A percentile compares a stretch with the other conserved stretches of the same genome.
Conservation (phyloP, 2,797 vertebrate genomes). For the Loriculus beryllinus region DNA sequence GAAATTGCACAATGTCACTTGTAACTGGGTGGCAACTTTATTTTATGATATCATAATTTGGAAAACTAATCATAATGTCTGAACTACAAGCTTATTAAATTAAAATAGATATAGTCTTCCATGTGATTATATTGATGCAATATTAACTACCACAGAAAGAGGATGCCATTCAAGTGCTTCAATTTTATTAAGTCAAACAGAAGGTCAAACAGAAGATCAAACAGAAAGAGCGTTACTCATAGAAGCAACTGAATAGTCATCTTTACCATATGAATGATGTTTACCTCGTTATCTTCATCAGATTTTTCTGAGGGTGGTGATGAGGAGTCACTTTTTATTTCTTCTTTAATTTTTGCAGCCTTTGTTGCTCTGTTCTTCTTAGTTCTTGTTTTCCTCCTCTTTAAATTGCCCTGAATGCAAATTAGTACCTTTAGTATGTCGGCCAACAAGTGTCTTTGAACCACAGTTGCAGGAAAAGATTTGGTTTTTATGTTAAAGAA, state of each 20-base stretch:
- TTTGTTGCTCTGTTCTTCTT: slow-evolving; percentile 90
- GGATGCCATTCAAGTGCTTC: not conserved
- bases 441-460: not conserved
- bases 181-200: not conserved
- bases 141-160: not conserved
- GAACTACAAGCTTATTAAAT: not conserved
- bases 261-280: not conserved
- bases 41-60: not conserved
- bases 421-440: slow-evolving; percentile 38
- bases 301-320: slow-evolving; percentile 87
- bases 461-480: not conserved
- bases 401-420: slow-evolving; percentile 84
- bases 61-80: not conserved
- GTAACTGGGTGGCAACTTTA: not conserved
- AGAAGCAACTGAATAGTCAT: not conserved
- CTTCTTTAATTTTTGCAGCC: slow-evolving; percentile 84
- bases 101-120: not conserved
- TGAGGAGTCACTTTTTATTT: slow-evolving; percentile 88
- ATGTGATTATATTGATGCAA: not conserved
- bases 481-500: not conserved
- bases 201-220: not conserved
- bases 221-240: not conserved
- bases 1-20: not conserved
- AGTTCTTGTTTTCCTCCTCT: slow-evolving; percentile 87
- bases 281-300: slow-evolving; percentile 84